Evolutionary conservation across 2,797 vertebrate species (phyloP).

Genomic region (Pangasius macronema): DNA sequence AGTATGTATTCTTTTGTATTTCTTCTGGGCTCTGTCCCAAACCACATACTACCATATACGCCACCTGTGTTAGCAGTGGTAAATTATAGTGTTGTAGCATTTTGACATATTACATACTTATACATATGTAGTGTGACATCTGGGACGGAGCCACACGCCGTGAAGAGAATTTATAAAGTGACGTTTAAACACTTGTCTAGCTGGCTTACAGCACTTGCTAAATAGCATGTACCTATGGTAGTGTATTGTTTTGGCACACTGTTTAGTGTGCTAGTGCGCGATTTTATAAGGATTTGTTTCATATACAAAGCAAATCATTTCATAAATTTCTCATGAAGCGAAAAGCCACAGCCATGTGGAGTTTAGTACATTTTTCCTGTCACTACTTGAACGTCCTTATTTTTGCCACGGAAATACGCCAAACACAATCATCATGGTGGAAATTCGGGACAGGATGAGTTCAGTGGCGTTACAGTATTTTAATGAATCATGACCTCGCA

Average conservation of each 20-base stretch:
- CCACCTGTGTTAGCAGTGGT: not conserved
- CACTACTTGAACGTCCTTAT: not conserved
- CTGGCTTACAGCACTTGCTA: not conserved
- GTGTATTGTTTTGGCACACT: not conserved
- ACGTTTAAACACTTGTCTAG: not conserved
- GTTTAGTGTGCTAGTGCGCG: not conserved
- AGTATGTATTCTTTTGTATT: not conserved
- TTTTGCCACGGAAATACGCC: not conserved
- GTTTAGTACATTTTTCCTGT: constrained; percentile 18
- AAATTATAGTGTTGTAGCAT: not conserved
- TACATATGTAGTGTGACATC: not conserved
- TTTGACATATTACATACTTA: not conserved
- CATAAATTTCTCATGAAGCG: not conserved
- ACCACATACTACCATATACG: not conserved
- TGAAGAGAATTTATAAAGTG: constrained; percentile 14
- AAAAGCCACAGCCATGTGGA: not conserved
- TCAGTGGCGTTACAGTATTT: constrained; percentile 11
- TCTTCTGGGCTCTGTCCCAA: not conserved
- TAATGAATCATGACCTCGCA: constrained; percentile 19
- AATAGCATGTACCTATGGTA: not conserved
- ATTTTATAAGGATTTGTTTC: not conserved
- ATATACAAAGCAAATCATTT: constrained; percentile 11
- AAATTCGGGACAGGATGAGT: constrained; percentile 1
- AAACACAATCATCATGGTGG: constrained; percentile 18
- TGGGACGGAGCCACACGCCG: not conserved